A percentile compares a stretch with the other conserved stretches of the same genome.
Conservation (phyloP, 2,888 invertebrate species). For the Tipula unca region DNA sequence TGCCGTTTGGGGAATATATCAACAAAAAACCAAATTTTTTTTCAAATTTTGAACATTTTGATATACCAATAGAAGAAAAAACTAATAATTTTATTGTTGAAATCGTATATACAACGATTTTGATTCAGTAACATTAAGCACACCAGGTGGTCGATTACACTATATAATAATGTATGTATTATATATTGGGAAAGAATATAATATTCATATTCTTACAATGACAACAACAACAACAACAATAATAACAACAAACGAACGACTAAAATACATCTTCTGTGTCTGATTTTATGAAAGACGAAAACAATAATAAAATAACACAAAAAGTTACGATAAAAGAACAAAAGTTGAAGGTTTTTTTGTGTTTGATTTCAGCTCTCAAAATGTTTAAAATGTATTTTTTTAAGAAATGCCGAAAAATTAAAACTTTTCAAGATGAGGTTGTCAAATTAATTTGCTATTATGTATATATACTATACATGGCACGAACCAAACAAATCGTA, state of each 20-base stretch:
- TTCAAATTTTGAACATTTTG: not conserved
- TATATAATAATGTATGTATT: not conserved
- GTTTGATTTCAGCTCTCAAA: not conserved
- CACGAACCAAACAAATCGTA: not conserved
- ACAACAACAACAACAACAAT: not conserved
- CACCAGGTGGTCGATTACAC: conserved; percentile 14
- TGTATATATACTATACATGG: not conserved
- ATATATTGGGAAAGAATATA: not conserved
- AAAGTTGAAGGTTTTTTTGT: not conserved
- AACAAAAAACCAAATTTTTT: not conserved
- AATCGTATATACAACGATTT: not conserved
- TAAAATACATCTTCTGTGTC: conserved; percentile 8
- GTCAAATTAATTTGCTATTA: conserved; percentile 8
- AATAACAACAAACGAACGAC: not conserved
- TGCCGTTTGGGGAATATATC: not conserved
- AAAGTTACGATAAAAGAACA: not conserved
- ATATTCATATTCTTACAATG: not conserved
- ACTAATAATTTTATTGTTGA: not conserved
- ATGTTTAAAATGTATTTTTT: not conserved
- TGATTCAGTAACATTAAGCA: not conserved
- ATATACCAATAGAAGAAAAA: not conserved
- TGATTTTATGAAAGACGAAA: not conserved
- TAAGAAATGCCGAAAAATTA: not conserved
- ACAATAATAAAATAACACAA: not conserved
- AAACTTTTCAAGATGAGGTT: not conserved